Evolutionary conservation across 2,113 vertebrate genomes (phyloP), one percentile per base, ranked within the genome.

Genomic region (Callocephalon fimbriatum): DNA sequence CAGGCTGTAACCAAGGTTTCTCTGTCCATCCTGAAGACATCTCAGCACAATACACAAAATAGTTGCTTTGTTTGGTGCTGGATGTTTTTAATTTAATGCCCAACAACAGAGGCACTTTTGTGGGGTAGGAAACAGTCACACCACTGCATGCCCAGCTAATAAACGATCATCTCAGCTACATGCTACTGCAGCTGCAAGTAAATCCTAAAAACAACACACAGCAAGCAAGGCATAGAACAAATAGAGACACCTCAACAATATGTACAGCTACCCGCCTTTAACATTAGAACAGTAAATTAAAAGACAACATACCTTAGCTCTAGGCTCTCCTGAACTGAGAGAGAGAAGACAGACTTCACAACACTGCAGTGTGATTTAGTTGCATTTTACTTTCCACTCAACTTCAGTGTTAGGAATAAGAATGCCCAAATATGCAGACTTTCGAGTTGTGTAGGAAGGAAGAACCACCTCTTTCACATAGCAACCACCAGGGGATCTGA

Each of bases 81-180:
- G 75, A 80, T 80, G 79, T 40, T 77, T 90, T 95, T 81, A 84
- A 75, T 95, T 93, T 92, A 71, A 95, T 47, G 59, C 47, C 32
- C 42, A 71, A 47, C 47, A 96, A 96, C 92, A 96, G 88, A 86
- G 79, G 68, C 86, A 95, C 53, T 96, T 92, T 92, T 95, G 88
- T 91, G 67, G 59, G n/a, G 22, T 2, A 72, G 63, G 38, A 86
- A 94, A 95, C 35, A 88, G 61, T 84, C 94, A 91, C 35, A 81
- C 35, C 72, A 86, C 82, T 88, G 45, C 51, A 84, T 7, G n/a
- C 44, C 27, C 70, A 83, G 75, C 76, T 83, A 88, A 93, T 71
- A 80, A 76, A 66, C 2, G 1, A 88, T n/a, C 65, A 92, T 70
- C 74, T 86, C 92, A 74, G 59, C 76, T 88, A 83, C 50, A 32